These are phyloP conservation scores for Urosaurus nigricauda DNA, from an alignment of 2,797 vertebrate genomes.

Conservation along the genomic window DNA sequence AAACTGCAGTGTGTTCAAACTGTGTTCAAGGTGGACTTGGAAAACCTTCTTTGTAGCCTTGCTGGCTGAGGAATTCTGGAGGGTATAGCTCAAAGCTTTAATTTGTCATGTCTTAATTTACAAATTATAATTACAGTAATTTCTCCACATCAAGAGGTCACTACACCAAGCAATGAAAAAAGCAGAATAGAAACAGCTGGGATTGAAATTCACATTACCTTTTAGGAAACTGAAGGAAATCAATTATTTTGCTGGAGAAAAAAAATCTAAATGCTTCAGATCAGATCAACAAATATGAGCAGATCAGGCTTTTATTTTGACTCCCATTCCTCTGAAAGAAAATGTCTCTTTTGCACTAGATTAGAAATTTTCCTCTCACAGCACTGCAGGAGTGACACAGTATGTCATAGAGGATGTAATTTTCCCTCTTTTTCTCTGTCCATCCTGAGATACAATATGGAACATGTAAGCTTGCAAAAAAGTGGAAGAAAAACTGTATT, in stretches of 20 bases:
- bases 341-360: not conserved
- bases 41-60: too few relatives aligned
- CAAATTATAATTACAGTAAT: not conserved
- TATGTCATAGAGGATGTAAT: not conserved
- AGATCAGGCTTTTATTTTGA: too few relatives aligned
- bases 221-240: not conserved
- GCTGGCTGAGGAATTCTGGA: too few relatives aligned
- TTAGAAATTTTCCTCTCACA: not conserved
- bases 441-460: not conserved
- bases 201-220: not conserved
- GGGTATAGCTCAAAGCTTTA: too few relatives aligned
- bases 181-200: not conserved
- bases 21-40: not conserved
- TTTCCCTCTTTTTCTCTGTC: not conserved
- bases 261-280: not conserved
- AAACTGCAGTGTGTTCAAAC: not conserved
- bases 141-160: not conserved
- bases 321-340: not conserved
- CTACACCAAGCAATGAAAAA: not conserved
- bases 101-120: not conserved
- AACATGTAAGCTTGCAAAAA: not conserved
- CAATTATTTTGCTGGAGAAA: not conserved
- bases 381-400: not conserved
- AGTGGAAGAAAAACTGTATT: not conserved
- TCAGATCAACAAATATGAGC: not conserved